phyloP scores from a whole-genome alignment of 2,113 vertebrate genomes.

The Cyanoramphus novaezelandiae region DNA sequence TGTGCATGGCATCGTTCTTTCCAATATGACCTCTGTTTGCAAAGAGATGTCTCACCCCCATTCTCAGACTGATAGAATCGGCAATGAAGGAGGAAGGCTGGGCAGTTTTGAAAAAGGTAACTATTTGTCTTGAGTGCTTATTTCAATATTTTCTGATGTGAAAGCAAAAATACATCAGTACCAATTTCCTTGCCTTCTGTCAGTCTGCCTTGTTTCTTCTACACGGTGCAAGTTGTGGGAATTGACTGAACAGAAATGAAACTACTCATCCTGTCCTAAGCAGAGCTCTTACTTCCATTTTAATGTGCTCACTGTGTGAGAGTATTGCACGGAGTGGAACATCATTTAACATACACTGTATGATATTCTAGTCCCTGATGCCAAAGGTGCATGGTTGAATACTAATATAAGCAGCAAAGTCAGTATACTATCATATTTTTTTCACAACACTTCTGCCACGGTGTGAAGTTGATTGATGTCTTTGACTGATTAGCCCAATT shows the following conservation, averaged over 20 bases:
- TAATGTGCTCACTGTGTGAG: neutral
- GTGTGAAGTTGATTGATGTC: conserved; percentile 7
- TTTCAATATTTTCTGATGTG: conserved; percentile 60
- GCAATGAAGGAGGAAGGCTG: conserved; percentile 17
- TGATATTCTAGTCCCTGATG: neutral
- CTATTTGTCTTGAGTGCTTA: conserved; percentile 45
- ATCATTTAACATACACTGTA: neutral
- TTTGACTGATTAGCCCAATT: conserved; percentile 49
- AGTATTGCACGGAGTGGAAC: conserved; percentile 4
- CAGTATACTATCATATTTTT: neutral
- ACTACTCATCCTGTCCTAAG: conserved; percentile 18
- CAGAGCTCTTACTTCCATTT: conserved; percentile 23
- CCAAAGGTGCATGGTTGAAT: neutral
- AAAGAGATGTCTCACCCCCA: conserved; percentile 37
- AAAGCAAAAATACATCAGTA: conserved; percentile 50
- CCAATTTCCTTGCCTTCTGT: conserved; percentile 47
- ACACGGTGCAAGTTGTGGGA: neutral
- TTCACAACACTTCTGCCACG: neutral
- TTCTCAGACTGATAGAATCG: conserved; percentile 14
- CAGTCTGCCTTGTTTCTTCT: conserved; percentile 4
- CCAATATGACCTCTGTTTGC: conserved; percentile 50
- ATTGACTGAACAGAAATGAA: conserved; percentile 15
- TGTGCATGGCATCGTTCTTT: conserved; percentile 48
- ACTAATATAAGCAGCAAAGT: neutral
- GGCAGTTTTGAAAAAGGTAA: conserved; percentile 52